Base-by-base conservation (phyloP, 1,140 invertebrate genomes). In the Potamilus streckersoni region DNA sequence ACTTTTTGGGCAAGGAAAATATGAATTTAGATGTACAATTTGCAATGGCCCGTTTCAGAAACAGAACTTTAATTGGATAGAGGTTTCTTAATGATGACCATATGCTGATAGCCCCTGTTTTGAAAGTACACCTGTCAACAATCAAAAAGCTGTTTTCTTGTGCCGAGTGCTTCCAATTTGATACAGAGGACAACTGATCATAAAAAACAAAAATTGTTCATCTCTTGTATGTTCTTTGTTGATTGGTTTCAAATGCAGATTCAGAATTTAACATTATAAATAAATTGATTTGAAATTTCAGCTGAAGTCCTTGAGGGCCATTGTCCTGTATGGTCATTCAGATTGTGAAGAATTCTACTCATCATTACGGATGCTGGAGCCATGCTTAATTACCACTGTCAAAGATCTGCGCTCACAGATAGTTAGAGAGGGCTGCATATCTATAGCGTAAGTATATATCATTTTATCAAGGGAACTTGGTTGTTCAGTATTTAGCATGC, bases 401-500 rank as follows among this genome's bases (percentile, higher is more conserved):
- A 96, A 95, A 91, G 97, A 99, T 91, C 91, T 99, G 4, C 92
- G 97, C 84, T 97, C 91, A 79, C 93, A 97, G 91, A 95, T 98
- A 71, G 96, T 97, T 0, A 92, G 97, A 75, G 98, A 99, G 90
- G 95, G 95, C 0, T 98, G 97, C 88, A 96, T 99, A 66, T 96
- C 97, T 2, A 93, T 99, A 74, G 96, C 97, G 38, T 92, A 88
- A 89, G 90, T 90, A 63, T 64, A 17, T 13, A 19, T 19, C 0
- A 31, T n/a, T 38, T 38, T 38, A 38, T 38, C 38, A 38, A 8
- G 38, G 38, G 38, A 38, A 8, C 38, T 38, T 8, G 38, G 38
- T 38, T 2, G 38, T 38, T 38, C 38, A 38, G 8, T 38, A 38
- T 38, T 38, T 38, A 38, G 38, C 38, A 38, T 38, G 38, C 38